A percentile compares a stretch with the other conserved stretches of the same genome.
These are phyloP conservation scores for Heliconius ethilla DNA, from an alignment of 2,888 invertebrate genomes.

Conservation along the genomic window DNA sequence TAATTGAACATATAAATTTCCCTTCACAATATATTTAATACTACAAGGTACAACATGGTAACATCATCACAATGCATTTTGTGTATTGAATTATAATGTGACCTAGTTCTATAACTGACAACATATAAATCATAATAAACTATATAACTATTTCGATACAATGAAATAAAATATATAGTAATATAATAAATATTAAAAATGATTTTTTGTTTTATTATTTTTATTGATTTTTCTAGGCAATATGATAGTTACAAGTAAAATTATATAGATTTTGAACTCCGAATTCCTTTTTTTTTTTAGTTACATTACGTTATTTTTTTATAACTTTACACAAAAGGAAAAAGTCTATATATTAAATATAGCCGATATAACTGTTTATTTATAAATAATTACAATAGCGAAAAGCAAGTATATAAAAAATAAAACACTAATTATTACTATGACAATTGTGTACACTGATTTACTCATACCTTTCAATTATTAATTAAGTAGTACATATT, in stretches of 20 bases:
- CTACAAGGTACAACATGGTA: constrained; percentile 65
- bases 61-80: constrained; percentile 48
- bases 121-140: constrained; percentile 5
- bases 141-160: background rate
- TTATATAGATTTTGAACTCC: background rate
- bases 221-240: background rate
- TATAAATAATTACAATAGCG: background rate
- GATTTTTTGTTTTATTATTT: background rate
- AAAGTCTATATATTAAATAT: no score
- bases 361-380: background rate
- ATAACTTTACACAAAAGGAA: no score
- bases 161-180: background rate
- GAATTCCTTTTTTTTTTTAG: background rate
- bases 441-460: background rate
- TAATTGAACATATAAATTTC: constrained; percentile 69
- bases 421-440: background rate
- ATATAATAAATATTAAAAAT: constrained; percentile 1
- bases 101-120: constrained; percentile 27
- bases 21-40: constrained; percentile 70
- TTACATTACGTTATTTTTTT: no score
- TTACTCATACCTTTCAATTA: background rate
- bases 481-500: no score
- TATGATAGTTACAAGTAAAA: background rate
- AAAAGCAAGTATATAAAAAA: background rate
- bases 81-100: constrained; percentile 12